Conservation (phyloP, 2,797 vertebrate species). For the Sparidentex hasta region DNA sequence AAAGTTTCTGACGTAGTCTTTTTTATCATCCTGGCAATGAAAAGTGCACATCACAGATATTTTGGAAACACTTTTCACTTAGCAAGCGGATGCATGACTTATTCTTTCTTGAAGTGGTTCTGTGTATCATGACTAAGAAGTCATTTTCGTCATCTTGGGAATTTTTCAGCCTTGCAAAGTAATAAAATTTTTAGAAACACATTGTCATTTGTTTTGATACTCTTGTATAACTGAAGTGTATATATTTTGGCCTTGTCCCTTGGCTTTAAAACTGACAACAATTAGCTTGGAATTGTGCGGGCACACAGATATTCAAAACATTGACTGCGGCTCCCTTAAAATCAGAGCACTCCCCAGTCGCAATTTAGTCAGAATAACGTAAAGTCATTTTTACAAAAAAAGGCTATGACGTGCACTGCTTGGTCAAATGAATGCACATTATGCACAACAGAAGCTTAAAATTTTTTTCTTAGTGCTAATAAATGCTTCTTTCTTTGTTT, state of each 20-base stretch:
- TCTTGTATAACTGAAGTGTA: neutral
- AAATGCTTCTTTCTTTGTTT: neutral
- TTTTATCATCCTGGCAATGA: conserved; percentile 17
- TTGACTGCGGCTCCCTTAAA: neutral
- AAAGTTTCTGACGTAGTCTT: conserved; percentile 9
- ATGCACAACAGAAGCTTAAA: neutral
- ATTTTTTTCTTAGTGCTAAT: no score
- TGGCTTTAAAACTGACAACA: conserved; percentile 14
- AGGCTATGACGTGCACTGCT: neutral
- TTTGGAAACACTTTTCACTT: conserved; percentile 43
- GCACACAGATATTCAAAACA: neutral
- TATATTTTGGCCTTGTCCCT: conserved; percentile 6
- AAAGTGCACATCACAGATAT: conserved; percentile 32
- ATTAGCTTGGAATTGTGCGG: neutral
- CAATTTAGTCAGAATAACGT: neutral
- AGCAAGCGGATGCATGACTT: conserved; percentile 36
- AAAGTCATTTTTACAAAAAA: neutral
- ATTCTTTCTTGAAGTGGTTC: conserved; percentile 55
- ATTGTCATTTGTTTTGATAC: conserved; percentile 35
- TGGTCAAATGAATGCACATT: neutral
- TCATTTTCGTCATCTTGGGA: conserved; percentile 40
- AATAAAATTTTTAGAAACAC: conserved; percentile 8
- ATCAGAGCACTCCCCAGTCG: neutral
- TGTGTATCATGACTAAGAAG: conserved; percentile 45
- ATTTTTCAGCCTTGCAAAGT: conserved; percentile 38